These are phyloP conservation scores for Elymnias hypermnestra DNA, from an alignment of 1,140 invertebrate species.

Conservation along the genomic window DNA sequence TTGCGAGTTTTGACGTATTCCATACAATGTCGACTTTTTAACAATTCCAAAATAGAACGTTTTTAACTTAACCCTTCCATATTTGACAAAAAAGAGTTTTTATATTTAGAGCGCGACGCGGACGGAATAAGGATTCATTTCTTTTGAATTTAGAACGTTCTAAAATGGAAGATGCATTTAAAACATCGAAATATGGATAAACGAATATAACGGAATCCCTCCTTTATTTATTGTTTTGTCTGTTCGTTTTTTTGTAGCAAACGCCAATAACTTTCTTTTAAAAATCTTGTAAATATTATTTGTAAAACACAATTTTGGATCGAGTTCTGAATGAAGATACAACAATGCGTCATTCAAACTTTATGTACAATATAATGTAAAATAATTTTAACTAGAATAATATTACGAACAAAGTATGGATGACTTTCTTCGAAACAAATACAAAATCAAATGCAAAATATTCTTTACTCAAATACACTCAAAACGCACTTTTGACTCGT, in stretches of 20 bases:
- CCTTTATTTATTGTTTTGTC: conserved; percentile 4
- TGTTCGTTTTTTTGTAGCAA: not conserved
- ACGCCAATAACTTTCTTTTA: no score
- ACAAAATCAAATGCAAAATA: no score
- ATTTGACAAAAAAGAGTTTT: conserved; percentile 74
- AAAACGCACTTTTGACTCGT: no score
- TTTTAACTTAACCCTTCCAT: conserved; percentile 76
- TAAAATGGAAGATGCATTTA: conserved; percentile 52
- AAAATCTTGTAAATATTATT: no score
- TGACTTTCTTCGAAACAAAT: no score
- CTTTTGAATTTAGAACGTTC: conserved; percentile 69
- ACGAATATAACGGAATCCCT: conserved; percentile 34
- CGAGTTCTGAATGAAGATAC: no score
- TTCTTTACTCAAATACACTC: no score
- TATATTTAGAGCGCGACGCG: conserved; percentile 72
- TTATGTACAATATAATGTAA: no score
- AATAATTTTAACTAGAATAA: no score
- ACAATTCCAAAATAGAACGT: conserved; percentile 75
- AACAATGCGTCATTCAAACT: no score
- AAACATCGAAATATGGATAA: conserved; percentile 56
- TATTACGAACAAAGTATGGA: no score
- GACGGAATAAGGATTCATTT: conserved; percentile 63
- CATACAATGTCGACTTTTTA: conserved; percentile 75
- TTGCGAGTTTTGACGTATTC: conserved; percentile 72
- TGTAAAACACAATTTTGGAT: no score